Evolutionary conservation across 2,797 vertebrate species (phyloP).

Genomic region (Anolis apletophallus): DNA sequence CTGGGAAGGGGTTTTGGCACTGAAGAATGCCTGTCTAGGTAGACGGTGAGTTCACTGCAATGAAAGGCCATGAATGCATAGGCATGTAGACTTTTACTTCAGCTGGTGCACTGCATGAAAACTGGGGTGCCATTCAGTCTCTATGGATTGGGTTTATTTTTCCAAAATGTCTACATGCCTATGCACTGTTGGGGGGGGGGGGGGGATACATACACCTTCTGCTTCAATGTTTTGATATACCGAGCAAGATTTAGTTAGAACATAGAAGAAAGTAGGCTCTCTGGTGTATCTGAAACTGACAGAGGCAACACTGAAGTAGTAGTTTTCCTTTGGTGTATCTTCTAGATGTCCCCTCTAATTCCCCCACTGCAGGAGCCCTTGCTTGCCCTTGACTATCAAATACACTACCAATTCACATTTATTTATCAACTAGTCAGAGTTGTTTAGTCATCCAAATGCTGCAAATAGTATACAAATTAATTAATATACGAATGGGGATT

Average conservation of each 20-base stretch:
- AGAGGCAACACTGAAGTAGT: not conserved
- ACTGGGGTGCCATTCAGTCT: not conserved
- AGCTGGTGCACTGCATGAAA: not conserved
- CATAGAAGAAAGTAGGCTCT: not conserved
- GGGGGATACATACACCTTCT: not conserved
- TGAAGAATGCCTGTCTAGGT: constrained; percentile 70
- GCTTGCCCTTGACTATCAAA: not conserved
- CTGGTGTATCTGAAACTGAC: not conserved
- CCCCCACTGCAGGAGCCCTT: not conserved
- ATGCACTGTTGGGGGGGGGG: too few relatives aligned
- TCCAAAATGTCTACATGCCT: not conserved
- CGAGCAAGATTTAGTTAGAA: not conserved
- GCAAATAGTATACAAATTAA: not conserved
- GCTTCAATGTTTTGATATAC: not conserved
- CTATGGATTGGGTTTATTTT: not conserved
- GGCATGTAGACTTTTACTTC: not conserved
- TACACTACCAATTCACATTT: not conserved
- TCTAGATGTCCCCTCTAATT: not conserved
- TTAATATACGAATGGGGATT: not conserved
- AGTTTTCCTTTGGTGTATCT: not conserved
- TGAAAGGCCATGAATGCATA: not conserved
- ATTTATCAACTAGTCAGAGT: not conserved
- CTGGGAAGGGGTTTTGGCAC: constrained; percentile 67
- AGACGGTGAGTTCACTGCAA: constrained; percentile 35
- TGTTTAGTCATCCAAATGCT: not conserved